Percentiles rank a stretch among this genome's conserved stretches.
Conservation (phyloP, 2,888 invertebrate species). For the Ecliptopera silaceata region DNA sequence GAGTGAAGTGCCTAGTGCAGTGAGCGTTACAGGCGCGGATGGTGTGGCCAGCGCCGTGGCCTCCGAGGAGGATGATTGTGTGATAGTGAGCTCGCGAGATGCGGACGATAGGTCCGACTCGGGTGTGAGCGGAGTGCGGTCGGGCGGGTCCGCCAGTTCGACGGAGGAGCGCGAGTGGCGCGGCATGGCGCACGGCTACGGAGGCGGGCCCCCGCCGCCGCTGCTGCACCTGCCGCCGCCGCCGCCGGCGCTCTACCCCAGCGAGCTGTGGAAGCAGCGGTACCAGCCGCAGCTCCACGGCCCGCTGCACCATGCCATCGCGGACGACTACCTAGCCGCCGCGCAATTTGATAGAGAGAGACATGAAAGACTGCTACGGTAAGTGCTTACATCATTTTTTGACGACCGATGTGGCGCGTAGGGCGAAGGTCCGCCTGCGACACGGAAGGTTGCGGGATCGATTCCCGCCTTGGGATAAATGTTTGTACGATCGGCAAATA, state of each 20-base stretch:
- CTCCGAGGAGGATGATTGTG: conserved; percentile 85
- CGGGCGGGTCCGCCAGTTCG: conserved; percentile 88
- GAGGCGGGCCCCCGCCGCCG: conserved; percentile 85
- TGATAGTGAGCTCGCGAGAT: conserved; percentile 84
- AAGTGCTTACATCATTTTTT: conserved; percentile 46
- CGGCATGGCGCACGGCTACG: conserved; percentile 87
- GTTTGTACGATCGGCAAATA: no score
- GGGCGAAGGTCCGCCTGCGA: no score
- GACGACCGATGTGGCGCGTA: no score
- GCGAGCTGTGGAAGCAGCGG: conserved; percentile 85
- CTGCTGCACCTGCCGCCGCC: conserved; percentile 75
- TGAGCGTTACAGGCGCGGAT: conserved; percentile 74
- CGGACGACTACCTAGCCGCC: conserved; percentile 78
- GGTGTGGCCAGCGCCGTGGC: conserved; percentile 80
- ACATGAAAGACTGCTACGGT: conserved; percentile 87
- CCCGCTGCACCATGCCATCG: conserved; percentile 79
- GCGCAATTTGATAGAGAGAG: conserved; percentile 85
- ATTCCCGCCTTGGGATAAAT: no score
- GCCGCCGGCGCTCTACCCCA: conserved; percentile 80
- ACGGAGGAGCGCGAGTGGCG: conserved; percentile 90
- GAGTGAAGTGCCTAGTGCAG: conserved; percentile 78
- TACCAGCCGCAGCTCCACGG: conserved; percentile 81
- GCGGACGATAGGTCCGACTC: conserved; percentile 85
- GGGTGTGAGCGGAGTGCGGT: conserved; percentile 89
- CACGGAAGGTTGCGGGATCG: no score